phyloP scores from a whole-genome alignment of 2,888 invertebrate genomes.

The Stenodera caucasica region DNA sequence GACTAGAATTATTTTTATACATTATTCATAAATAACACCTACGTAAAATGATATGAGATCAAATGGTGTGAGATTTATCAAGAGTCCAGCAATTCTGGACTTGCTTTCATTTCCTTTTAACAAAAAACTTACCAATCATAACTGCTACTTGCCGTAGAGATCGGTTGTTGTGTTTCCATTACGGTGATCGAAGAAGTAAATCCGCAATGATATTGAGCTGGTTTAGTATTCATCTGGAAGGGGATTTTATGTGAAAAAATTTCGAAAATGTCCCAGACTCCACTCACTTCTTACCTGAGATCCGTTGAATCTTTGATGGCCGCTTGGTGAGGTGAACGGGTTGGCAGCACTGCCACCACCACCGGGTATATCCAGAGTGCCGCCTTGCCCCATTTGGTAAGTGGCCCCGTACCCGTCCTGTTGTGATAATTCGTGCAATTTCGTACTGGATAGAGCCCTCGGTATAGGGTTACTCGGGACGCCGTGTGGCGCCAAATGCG shows the following conservation, averaged over 20 bases:
- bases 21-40: constrained; percentile 20
- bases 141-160: constrained; percentile 42
- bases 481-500: constrained; percentile 91
- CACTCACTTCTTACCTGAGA: constrained; percentile 52
- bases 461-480: constrained; percentile 92
- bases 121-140: constrained; percentile 51
- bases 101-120: too few species aligned
- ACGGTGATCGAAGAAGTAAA: constrained; percentile 44
- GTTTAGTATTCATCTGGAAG: constrained; percentile 35
- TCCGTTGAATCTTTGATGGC: constrained; percentile 37
- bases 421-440: constrained; percentile 75
- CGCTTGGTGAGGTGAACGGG: constrained; percentile 53
- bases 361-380: constrained; percentile 68
- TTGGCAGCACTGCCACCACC: constrained; percentile 55
- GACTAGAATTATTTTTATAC: constrained; percentile 9
- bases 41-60: constrained; percentile 32
- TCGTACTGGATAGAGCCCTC: constrained; percentile 78
- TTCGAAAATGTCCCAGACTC: constrained; percentile 30
- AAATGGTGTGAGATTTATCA: constrained; percentile 19
- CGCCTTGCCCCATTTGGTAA: constrained; percentile 67
- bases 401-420: constrained; percentile 78
- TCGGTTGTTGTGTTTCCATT: constrained; percentile 49
- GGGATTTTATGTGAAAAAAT: constrained; percentile 7
- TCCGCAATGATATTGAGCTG: constrained; percentile 35
- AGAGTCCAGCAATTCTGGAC: not conserved